Evolutionary conservation across 1,140 invertebrate genomes (phyloP).

Genomic region (Rhagoletis zephyria): DNA sequence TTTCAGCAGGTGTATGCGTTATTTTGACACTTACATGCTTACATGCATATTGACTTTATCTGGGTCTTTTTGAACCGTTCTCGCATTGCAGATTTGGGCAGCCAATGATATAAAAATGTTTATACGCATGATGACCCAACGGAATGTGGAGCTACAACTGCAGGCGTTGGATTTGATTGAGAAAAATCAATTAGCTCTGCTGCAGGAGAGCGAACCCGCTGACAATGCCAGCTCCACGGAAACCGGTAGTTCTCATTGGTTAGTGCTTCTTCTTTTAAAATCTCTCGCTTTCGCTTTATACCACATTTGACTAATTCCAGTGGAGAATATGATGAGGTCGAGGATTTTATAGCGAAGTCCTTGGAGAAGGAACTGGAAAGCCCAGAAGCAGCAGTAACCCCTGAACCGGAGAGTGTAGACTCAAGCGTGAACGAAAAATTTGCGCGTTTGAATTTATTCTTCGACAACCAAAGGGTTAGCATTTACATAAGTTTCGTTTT

Average conservation of each 20-base stretch:
- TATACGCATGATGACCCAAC: conserved; percentile 94
- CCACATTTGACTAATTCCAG: not conserved
- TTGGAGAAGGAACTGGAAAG: conserved; percentile 65
- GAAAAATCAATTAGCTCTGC: conserved; percentile 78
- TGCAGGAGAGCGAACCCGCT: conserved; percentile 55
- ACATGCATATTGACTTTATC: not conserved
- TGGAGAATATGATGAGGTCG: conserved; percentile 61
- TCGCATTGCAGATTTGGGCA: conserved; percentile 85
- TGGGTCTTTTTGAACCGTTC: conserved; percentile 68
- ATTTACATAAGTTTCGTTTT: too few species aligned
- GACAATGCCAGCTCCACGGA: conserved; percentile 61
- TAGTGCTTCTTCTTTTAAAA: not conserved
- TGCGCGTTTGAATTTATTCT: conserved; percentile 71
- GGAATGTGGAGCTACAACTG: conserved; percentile 93
- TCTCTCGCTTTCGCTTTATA: not conserved
- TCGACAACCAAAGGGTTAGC: conserved; percentile 66
- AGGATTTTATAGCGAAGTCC: conserved; percentile 68
- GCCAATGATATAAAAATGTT: conserved; percentile 94
- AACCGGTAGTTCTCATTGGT: conserved; percentile 54
- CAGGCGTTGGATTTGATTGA: conserved; percentile 90
- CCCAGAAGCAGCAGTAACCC: conserved; percentile 67
- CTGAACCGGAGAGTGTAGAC: conserved; percentile 70
- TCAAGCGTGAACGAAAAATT: conserved; percentile 71
- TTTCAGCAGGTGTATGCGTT: conserved; percentile 68
- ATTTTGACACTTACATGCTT: not conserved